Base-by-base conservation (phyloP, 2,113 vertebrate genomes). In the Canis aureus region DNA sequence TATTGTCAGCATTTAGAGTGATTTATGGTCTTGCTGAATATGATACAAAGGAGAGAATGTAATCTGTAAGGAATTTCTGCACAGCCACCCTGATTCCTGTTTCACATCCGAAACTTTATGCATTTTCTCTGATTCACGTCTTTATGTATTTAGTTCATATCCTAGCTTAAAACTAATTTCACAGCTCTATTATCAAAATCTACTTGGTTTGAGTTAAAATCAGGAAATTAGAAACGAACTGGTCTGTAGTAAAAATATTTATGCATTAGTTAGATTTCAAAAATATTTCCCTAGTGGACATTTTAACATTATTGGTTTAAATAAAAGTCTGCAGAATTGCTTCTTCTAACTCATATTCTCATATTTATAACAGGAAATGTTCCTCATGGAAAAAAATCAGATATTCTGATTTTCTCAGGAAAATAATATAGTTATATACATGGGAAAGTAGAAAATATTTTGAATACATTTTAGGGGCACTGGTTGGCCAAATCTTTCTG, bases 221-320 rank as follows among this genome's bases (percentile, higher is more conserved):
- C 23, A 64, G 66, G 32, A 78, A 94, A 69, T 81, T 20, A 67
- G 60, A 95, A 97, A 96, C 60, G 55, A 89, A 92, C 20, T 35
- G 9, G 19, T 59, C n/a, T 96, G 51, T 83, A 84, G 59, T 71
- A 60, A 97, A 96, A 97, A 73, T 84, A 80, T 55, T 92, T 87
- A 90, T 43, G 11, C 80, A 74, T 35, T 67, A 71, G 19, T 80
- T 90, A 94, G 53, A 92, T 95, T 95, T 97, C 22, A 82, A 62
- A 92, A 95, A 49, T 80, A 86, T 64, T 92, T 94, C 87, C 62
- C 60, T 66, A 17, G 32, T 92, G 35, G 23, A 4, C 88, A 91
- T 95, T 91, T 74, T 82, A 66, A 79, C 49, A 79, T 71, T 22
- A 88, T 17, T 62, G 1, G 2, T 20, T 38, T 97, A 97, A 92